Evolutionary conservation across 2,113 vertebrate species (phyloP).

Genomic region (Hypanus sabinus): DNA sequence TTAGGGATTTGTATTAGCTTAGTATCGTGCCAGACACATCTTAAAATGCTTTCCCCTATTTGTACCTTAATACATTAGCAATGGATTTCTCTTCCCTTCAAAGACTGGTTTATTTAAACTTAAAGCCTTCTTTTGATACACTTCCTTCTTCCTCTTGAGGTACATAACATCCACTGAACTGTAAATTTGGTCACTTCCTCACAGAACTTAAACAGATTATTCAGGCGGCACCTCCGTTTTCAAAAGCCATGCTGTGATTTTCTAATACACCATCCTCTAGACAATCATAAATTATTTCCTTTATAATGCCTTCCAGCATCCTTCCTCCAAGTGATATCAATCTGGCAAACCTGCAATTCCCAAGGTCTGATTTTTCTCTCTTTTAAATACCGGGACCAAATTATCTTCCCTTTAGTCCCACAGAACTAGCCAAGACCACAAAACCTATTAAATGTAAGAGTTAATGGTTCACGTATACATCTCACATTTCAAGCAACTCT

Average conservation of each 20-base stretch:
- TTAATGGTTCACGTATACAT: background rate
- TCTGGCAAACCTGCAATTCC: background rate
- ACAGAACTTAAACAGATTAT: background rate
- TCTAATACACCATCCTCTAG: background rate
- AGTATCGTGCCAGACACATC: background rate
- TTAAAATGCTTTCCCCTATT: background rate
- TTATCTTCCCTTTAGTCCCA: conserved; percentile 6
- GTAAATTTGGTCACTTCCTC: conserved; percentile 17
- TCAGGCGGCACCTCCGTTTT: background rate
- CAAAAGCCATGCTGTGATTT: conserved; percentile 20
- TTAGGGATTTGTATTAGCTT: background rate
- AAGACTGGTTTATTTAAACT: background rate
- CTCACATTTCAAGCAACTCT: background rate
- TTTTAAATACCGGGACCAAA: conserved; percentile 19
- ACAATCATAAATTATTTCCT: conserved; percentile 13
- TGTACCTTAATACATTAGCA: background rate
- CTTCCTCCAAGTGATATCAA: background rate
- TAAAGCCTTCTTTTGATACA: background rate
- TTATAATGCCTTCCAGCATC: conserved; percentile 12
- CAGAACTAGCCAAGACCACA: background rate
- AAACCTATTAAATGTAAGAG: conserved; percentile 13
- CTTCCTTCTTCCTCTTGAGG: background rate
- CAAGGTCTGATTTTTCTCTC: background rate
- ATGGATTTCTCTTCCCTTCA: background rate
- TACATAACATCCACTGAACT: background rate